Evolutionary conservation across 2,113 vertebrate species (phyloP).

Genomic region (Osmerus eperlanus): DNA sequence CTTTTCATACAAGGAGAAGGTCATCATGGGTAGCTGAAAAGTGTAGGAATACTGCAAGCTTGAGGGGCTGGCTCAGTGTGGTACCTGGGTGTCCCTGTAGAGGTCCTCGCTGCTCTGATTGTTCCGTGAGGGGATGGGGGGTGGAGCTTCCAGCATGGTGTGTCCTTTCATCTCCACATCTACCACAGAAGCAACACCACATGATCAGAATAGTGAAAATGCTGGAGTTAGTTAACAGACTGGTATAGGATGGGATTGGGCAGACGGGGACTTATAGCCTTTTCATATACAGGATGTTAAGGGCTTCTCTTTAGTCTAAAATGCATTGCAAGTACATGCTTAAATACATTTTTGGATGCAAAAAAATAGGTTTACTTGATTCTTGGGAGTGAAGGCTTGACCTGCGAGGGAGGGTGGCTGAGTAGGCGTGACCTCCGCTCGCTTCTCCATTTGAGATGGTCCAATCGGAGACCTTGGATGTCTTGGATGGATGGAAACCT

Average conservation of each 20-base stretch:
- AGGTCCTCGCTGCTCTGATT: constrained; percentile 85
- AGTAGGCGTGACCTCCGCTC: constrained; percentile 56
- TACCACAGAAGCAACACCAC: constrained; percentile 12
- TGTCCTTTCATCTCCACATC: constrained; percentile 67
- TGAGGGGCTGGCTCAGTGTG: neutral
- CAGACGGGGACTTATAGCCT: neutral
- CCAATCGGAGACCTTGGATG: constrained; percentile 70
- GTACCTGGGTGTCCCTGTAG: constrained; percentile 82
- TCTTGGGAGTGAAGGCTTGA: constrained; percentile 45
- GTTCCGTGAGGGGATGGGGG: constrained; percentile 69
- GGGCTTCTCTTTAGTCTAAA: no score
- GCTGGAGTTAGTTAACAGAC: neutral
- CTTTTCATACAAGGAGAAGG: no score
- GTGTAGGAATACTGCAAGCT: no score
- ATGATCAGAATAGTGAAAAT: no score
- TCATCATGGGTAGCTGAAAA: no score
- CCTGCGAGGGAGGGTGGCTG: constrained; percentile 70
- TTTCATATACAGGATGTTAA: no score
- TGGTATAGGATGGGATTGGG: neutral
- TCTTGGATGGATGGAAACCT: constrained; percentile 51
- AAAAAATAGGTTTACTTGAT: constrained; percentile 33
- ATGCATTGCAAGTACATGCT: no score
- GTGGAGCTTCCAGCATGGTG: constrained; percentile 74
- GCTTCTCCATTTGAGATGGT: constrained; percentile 55
- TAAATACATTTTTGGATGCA: no score